Evolutionary conservation across 2,113 vertebrate genomes (phyloP).

Genomic region (Daboia siamensis): DNA sequence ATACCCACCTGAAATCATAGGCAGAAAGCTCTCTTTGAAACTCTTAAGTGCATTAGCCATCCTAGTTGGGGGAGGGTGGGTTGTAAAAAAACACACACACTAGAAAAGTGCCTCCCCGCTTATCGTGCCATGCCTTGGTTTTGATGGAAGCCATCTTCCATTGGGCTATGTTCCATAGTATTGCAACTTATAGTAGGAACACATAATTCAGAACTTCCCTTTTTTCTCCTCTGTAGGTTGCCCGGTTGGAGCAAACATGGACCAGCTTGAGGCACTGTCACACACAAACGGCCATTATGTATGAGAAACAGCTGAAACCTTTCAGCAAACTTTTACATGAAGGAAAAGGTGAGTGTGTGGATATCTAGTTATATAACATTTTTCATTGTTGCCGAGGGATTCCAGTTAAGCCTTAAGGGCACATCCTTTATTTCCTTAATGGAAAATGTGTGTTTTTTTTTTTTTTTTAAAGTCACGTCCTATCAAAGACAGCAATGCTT

Average conservation of each 20-base stretch:
- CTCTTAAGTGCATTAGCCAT: neutral
- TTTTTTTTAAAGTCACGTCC: neutral
- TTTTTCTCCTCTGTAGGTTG: conserved; percentile 72
- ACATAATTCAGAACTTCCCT: neutral
- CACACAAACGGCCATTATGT: conserved; percentile 89
- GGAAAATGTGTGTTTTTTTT: neutral
- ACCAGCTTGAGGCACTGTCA: conserved; percentile 82
- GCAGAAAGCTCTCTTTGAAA: neutral
- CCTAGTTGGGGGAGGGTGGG: neutral
- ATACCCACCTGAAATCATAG: neutral
- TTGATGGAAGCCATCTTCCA: neutral
- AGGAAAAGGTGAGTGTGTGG: conserved; percentile 73
- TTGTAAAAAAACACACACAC: neutral
- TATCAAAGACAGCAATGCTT: neutral
- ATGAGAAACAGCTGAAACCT: conserved; percentile 93
- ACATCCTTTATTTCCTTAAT: neutral
- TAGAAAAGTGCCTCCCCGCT: neutral
- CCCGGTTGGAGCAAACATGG: conserved; percentile 91
- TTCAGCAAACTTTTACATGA: conserved; percentile 89
- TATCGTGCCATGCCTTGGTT: neutral
- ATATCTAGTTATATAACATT: neutral
- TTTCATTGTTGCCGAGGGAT: neutral
- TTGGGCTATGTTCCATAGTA: neutral
- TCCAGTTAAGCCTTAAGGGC: neutral
- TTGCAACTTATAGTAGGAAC: neutral